Evolutionary conservation across 2,113 vertebrate genomes (phyloP).

Genomic region (Lasiurus cinereus): DNA sequence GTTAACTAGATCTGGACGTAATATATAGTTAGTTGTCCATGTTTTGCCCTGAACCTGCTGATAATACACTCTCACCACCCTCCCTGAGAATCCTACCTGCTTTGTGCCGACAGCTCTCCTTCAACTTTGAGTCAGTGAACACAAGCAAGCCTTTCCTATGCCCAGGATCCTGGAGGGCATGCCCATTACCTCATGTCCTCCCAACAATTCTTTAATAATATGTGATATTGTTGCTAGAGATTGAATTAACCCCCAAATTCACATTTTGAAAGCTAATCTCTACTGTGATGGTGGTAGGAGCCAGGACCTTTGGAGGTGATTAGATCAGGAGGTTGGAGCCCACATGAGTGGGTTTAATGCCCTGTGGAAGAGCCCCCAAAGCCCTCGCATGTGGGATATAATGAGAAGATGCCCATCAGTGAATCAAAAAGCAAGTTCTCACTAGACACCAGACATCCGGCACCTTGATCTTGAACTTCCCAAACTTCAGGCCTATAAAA

Average conservation of each 20-base stretch:
- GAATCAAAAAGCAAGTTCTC: background rate
- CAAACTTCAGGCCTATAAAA: background rate
- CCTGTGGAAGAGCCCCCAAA: background rate
- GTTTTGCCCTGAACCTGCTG: background rate
- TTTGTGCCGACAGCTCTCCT: background rate
- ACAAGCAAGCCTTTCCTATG: background rate
- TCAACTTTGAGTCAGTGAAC: background rate
- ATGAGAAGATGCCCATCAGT: background rate
- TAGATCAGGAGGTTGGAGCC: background rate
- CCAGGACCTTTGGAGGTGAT: background rate
- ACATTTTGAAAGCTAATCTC: background rate
- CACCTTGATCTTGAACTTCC: too few relatives aligned
- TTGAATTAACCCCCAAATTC: background rate
- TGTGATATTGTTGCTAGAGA: background rate
- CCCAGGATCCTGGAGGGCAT: background rate
- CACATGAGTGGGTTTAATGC: too few relatives aligned
- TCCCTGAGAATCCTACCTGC: background rate
- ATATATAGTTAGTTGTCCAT: background rate
- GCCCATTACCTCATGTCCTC: background rate
- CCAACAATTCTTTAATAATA: background rate
- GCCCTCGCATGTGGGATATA: background rate
- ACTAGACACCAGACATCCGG: background rate
- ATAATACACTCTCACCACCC: background rate
- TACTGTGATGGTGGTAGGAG: background rate
- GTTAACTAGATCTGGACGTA: background rate